A percentile compares a stretch with the other conserved stretches of the same genome.
Evolutionary conservation across 1,140 invertebrate species (phyloP).

Genomic region (Campoletis sonorensis): DNA sequence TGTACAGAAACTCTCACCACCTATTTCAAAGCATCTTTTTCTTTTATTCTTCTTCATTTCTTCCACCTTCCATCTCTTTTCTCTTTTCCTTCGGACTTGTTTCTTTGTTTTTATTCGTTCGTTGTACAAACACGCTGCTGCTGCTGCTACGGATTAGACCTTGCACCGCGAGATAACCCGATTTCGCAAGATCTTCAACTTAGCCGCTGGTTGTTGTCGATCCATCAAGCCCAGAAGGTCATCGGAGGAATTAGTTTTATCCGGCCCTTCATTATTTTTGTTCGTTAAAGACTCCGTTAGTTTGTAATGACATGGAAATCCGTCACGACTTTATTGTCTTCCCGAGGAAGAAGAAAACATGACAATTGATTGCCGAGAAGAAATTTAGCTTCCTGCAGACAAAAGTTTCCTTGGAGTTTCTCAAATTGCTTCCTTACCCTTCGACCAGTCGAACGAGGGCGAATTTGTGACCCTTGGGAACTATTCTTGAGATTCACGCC

Average conservation of each 20-base stretch:
- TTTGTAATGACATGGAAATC: no score
- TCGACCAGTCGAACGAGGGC: background rate
- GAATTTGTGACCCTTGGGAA: background rate
- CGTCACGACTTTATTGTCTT: background rate
- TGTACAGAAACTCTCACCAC: constrained; percentile 8
- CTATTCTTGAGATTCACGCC: background rate
- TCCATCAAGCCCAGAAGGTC: background rate
- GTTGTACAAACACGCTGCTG: background rate
- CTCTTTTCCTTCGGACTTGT: background rate
- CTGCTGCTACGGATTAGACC: background rate
- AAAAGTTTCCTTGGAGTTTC: no score
- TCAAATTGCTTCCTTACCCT: no score
- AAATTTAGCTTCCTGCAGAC: no score
- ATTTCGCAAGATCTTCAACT: background rate
- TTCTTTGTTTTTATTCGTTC: background rate
- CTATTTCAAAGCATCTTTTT: constrained; percentile 23
- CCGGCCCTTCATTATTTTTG: background rate
- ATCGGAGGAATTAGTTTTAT: background rate
- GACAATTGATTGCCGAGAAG: no score
- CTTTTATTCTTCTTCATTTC: background rate
- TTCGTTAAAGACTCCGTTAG: no score
- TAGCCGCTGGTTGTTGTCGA: background rate
- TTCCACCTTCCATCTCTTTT: background rate
- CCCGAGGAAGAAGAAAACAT: no score
- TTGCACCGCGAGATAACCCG: background rate